Evolutionary conservation across 2,113 vertebrate genomes (phyloP).

Genomic region (Ceyx melanurus): DNA sequence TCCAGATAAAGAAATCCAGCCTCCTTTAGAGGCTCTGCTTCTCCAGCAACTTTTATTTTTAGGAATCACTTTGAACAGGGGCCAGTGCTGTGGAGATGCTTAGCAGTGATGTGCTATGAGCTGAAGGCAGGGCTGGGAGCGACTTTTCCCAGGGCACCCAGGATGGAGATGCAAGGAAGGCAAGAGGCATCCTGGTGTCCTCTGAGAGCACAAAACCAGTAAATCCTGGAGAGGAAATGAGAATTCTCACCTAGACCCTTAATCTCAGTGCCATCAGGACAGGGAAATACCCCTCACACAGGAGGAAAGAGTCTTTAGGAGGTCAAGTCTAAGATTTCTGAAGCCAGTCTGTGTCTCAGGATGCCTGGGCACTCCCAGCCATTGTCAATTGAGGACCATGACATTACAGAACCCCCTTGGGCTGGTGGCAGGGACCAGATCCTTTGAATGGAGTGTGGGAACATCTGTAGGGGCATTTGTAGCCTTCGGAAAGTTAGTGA

Average conservation of each 20-base stretch:
- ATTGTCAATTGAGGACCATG: accelerated
- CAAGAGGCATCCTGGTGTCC: not conserved
- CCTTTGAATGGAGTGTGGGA: not conserved
- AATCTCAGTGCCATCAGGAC: not conserved
- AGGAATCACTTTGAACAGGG: not conserved
- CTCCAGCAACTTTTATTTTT: not conserved
- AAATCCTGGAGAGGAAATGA: not conserved
- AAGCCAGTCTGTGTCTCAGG: not conserved
- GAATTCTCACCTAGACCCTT: not conserved
- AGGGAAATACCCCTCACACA: not conserved
- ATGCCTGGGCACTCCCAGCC: not conserved
- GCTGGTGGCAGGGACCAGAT: not conserved
- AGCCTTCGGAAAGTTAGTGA: not conserved
- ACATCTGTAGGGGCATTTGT: not conserved
- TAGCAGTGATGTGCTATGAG: not conserved
- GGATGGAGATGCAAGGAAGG: not conserved
- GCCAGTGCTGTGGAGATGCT: not conserved
- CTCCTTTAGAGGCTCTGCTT: not conserved
- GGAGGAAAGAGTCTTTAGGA: not conserved
- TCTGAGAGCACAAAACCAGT: accelerated
- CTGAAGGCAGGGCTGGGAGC: not conserved
- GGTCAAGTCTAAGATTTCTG: not conserved
- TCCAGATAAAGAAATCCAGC: not conserved
- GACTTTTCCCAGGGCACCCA: not conserved
- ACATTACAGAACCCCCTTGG: not conserved